phyloP scores from a whole-genome alignment of 1,140 invertebrate genomes.

The Meloidogyne exigua region DNA sequence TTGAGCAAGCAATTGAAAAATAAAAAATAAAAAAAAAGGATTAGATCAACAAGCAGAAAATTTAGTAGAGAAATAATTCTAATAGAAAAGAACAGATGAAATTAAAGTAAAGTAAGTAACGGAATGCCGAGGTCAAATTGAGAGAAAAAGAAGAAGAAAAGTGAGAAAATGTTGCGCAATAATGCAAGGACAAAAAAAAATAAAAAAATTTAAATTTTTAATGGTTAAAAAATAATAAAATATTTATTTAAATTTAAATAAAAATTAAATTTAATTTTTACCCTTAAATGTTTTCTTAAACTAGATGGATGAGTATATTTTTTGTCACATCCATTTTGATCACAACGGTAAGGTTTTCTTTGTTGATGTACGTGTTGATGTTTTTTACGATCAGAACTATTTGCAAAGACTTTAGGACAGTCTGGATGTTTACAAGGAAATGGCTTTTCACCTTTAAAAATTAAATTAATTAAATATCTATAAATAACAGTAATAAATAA shows the following conservation, averaged over 20 bases:
- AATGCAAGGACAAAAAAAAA: too few relatives aligned
- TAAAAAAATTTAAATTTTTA: too few relatives aligned
- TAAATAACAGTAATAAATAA: too few relatives aligned
- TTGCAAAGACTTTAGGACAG: constrained; percentile 30
- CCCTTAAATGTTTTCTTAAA: constrained; percentile 33
- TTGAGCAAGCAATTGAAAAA: not conserved
- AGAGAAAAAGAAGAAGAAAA: not conserved
- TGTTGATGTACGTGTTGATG: constrained; percentile 37
- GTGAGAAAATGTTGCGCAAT: too few relatives aligned
- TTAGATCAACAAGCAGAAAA: not conserved
- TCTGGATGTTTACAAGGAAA: constrained; percentile 28
- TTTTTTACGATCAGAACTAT: constrained; percentile 37
- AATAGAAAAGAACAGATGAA: not conserved
- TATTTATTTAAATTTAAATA: too few relatives aligned
- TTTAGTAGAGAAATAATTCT: not conserved
- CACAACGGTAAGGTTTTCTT: constrained; percentile 29
- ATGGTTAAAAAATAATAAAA: too few relatives aligned
- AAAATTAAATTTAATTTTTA: not conserved
- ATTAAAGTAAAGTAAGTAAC: not conserved
- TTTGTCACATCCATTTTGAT: constrained; percentile 28
- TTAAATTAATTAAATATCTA: not conserved
- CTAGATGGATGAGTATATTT: constrained; percentile 36
- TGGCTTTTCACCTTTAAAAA: constrained; percentile 34
- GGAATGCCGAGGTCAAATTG: not conserved
- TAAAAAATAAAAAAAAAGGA: not conserved